Base-by-base conservation (phyloP, 2,888 invertebrate genomes). In the Notodonta ziczac region DNA sequence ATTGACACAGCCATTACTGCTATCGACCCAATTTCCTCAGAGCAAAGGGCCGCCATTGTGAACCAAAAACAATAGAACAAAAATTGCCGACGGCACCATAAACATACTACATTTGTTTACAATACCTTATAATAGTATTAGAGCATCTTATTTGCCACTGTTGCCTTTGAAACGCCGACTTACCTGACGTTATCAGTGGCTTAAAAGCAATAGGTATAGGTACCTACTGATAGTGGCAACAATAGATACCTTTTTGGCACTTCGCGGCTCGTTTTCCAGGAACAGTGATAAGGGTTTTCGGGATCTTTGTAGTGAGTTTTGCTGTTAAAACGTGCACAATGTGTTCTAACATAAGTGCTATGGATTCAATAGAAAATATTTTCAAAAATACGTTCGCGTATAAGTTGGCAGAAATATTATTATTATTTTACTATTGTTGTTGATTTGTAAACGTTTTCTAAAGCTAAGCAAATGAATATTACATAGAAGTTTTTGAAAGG, bases 81-180 rank as follows among this genome's bases (percentile, higher is more conserved):
- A 76, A 76, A 59, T 65, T 59, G 61, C 82, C 72, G 83, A 72
- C 82, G 58, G 51, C 65, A 70, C 71, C 68, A 73, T 86, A 87
- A 86, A 86, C 78, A 80, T 71, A 73, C 69, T 74, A 71, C 76
- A 78, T 78, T 78, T 85, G 82, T 85, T 85, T 82, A 87, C 83
- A 81, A 81, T 81, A 75, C 71, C 78, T 24, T 71, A 82, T 84
- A 88, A 87, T 89, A 66, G 85, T 60, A 86, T 87, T 88, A 85
- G 81, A 83, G 80, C 82, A 82, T 81, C 80, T 83, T 78, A 81
- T 60, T 74, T 88, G 91, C 92, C 89, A 91, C 92, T 77, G 91
- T 87, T 82, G 70, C 58, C 75, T 85, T 87, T 86, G 76, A 81
- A 70, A 68, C 46, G 78, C 89, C 88, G 88, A 72, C 74, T 67